These are phyloP conservation scores for Clostera curtula DNA, from an alignment of 2,888 invertebrate species.

Conservation along the genomic window DNA sequence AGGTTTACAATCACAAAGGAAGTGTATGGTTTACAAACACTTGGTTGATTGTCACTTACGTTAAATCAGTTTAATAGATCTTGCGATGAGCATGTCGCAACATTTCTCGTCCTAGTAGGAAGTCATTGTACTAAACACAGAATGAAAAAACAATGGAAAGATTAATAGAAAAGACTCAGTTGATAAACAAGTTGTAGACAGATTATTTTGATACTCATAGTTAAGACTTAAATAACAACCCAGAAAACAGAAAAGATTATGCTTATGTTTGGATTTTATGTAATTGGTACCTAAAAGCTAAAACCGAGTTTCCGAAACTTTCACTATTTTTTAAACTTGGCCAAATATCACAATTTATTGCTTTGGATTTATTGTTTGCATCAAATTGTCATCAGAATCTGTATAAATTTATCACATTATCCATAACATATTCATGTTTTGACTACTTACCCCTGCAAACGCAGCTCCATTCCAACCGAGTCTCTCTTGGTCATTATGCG, in stretches of 20 bases:
- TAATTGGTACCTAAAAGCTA: no score
- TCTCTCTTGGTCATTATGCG: conserved; percentile 47
- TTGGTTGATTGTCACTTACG: conserved; percentile 34
- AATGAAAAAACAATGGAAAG: conserved; percentile 23
- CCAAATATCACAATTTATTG: no score
- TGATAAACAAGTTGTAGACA: conserved; percentile 1
- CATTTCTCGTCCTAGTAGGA: conserved; percentile 57
- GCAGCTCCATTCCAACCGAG: conserved; percentile 60
- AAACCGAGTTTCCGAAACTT: no score
- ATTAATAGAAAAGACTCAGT: background rate
- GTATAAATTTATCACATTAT: conserved; percentile 1
- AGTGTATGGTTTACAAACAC: conserved; percentile 2
- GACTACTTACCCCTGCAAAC: conserved; percentile 49
- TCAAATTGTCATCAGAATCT: conserved; percentile 5
- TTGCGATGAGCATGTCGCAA: conserved; percentile 55
- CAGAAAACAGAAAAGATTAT: no score
- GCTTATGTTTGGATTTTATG: no score
- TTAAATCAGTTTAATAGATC: conserved; percentile 40
- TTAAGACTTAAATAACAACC: background rate
- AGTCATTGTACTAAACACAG: conserved; percentile 62
- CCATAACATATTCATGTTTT: conserved; percentile 3
- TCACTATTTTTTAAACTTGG: no score
- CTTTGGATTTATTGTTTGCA: conserved; percentile 2
- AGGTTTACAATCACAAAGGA: background rate
- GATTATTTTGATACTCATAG: background rate